A percentile compares a stretch with the other conserved stretches of the same genome.
Evolutionary conservation across 53 echinoderm and acorn worm species (phyloP).

Genomic region (Actinopyga echinites): DNA sequence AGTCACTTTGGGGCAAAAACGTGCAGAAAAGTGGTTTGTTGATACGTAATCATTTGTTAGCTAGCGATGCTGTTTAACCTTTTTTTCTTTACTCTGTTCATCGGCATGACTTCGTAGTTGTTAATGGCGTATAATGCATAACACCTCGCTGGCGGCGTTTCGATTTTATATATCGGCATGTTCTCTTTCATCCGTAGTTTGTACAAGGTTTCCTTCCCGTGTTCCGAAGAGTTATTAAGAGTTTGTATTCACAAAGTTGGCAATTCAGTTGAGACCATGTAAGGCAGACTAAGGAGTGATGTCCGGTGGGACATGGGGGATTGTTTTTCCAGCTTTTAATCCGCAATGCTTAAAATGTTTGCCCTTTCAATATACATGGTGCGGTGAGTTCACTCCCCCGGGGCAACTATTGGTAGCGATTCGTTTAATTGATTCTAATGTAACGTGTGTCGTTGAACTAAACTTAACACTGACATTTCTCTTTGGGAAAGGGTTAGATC

Average conservation of each 20-base stretch:
- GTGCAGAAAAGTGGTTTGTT: constrained; percentile 15
- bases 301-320: constrained; percentile 32
- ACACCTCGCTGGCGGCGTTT: constrained; percentile 20
- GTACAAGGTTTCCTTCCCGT: constrained; percentile 17
- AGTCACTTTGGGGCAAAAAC: constrained; percentile 31
- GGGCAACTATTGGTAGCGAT: neutral
- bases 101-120: neutral
- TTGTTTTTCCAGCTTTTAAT: constrained; percentile 35
- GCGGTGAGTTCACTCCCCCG: constrained; percentile 25
- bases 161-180: constrained; percentile 14
- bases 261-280: constrained; percentile 5
- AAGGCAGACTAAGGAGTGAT: constrained; percentile 14
- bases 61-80: constrained; percentile 26
- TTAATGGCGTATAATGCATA: constrained; percentile 1
- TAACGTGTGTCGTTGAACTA: constrained; percentile 30
- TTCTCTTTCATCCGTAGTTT: constrained; percentile 25
- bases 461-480: neutral
- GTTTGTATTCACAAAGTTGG: neutral
- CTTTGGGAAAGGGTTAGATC: too few relatives aligned
- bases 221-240: constrained; percentile 14
- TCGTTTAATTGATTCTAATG: constrained; percentile 25
- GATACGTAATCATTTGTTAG: constrained; percentile 26
- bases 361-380: constrained; percentile 38
- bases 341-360: constrained; percentile 41
- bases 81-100: neutral